A percentile compares a stretch with the other conserved stretches of the same genome.
These are phyloP conservation scores for Aelia acuminata DNA, from an alignment of 2,888 invertebrate species.

Conservation along the genomic window DNA sequence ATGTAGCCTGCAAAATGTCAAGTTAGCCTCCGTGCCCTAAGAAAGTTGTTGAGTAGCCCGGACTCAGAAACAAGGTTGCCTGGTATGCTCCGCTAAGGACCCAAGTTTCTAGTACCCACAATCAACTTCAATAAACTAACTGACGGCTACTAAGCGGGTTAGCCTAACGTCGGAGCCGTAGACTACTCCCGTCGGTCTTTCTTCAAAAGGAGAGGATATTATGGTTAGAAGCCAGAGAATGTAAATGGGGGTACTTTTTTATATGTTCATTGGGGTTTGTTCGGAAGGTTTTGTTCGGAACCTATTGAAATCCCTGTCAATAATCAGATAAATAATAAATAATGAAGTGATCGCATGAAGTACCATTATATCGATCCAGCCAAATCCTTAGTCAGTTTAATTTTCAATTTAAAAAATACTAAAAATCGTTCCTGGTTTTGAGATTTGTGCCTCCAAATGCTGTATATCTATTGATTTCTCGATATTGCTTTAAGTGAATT, in stretches of 20 bases:
- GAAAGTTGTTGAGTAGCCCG: conserved; percentile 9
- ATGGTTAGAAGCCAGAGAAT: not conserved
- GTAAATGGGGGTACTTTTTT: not conserved
- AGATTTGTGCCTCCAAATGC: no score
- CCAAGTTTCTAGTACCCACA: conserved; percentile 20
- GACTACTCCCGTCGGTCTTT: not conserved
- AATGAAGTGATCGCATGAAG: no score
- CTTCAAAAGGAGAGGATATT: not conserved
- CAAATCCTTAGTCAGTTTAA: no score
- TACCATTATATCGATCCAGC: no score
- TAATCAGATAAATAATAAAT: no score
- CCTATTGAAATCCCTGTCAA: no score
- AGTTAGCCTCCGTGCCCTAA: not conserved
- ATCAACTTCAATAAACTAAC: conserved; percentile 38
- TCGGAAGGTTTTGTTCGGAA: no score
- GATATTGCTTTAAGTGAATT: no score
- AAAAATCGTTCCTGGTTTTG: no score
- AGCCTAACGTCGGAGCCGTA: not conserved
- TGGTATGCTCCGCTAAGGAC: not conserved
- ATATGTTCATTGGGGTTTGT: no score
- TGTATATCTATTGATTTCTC: no score
- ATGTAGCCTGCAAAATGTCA: conserved; percentile 12
- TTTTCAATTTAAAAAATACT: no score
- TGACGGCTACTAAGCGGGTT: conserved; percentile 23
- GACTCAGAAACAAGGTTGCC: conserved; percentile 6